Evolutionary conservation across 2,888 invertebrate genomes (phyloP).

Genomic region (Papilio gigon): DNA sequence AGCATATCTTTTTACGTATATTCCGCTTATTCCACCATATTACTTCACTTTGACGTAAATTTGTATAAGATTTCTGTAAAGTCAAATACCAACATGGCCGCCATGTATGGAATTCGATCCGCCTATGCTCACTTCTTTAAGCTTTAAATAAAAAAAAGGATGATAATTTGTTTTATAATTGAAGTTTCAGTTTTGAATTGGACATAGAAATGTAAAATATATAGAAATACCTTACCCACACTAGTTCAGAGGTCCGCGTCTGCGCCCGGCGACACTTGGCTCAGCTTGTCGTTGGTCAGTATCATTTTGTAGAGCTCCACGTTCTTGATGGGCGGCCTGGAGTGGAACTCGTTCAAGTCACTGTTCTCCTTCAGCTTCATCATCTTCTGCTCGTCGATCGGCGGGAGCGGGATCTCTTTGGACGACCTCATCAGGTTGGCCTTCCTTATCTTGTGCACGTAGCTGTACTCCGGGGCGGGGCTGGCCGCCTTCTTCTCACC

Average conservation of each 20-base stretch:
- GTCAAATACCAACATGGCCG: too few species aligned
- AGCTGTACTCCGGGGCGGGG: slow-evolving; percentile 59
- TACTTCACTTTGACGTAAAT: too few species aligned
- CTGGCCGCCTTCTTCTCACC: slow-evolving; percentile 54
- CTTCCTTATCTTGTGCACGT: slow-evolving; percentile 76
- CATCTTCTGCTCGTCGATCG: slow-evolving; percentile 71
- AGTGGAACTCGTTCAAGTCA: slow-evolving; percentile 56
- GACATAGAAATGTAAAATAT: too few species aligned
- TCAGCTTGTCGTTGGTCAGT: slow-evolving; percentile 57
- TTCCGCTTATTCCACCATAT: too few species aligned
- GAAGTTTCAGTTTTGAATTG: too few species aligned
- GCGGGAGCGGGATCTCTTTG: slow-evolving; percentile 64
- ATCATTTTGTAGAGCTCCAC: slow-evolving; percentile 76
- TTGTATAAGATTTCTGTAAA: too few species aligned
- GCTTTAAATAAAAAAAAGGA: too few species aligned
- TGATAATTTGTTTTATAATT: too few species aligned
- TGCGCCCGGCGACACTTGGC: slow-evolving; percentile 39
- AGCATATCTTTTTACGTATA: too few species aligned
- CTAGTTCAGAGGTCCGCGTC: slow-evolving; percentile 22
- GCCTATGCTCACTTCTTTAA: too few species aligned
- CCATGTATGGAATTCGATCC: too few species aligned
- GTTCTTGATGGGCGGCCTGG: slow-evolving; percentile 65
- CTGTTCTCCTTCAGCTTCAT: slow-evolving; percentile 60
- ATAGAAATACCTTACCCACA: slow-evolving; percentile 18
- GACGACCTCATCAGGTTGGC: slow-evolving; percentile 63